Conservation (phyloP, 2,113 vertebrate genomes). For the Triplophysa tibetana region DNA sequence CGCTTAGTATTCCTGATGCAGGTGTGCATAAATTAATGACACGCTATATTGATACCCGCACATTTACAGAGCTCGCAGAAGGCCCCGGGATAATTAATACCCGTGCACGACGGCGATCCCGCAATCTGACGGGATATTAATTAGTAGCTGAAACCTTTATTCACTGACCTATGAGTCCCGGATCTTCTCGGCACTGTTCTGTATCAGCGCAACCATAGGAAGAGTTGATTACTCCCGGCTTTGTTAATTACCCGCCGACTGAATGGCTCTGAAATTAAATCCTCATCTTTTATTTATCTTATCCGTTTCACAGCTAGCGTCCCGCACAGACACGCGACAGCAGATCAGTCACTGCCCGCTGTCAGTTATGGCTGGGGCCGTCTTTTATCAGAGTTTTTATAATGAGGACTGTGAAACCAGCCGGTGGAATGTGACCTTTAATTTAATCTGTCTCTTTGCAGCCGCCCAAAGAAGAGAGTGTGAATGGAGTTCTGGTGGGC, state of each 20-base stretch:
- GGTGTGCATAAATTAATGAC: slow-evolving; percentile 47
- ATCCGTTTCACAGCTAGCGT: slow-evolving; percentile 29
- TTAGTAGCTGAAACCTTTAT: slow-evolving; percentile 58
- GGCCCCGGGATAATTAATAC: slow-evolving; percentile 56
- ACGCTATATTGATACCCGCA: slow-evolving; percentile 53
- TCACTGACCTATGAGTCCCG: slow-evolving; percentile 54
- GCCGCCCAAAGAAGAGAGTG: slow-evolving; percentile 80
- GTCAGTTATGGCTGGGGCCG: slow-evolving; percentile 10
- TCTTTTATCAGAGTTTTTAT: slow-evolving; percentile 30
- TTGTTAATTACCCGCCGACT: slow-evolving; percentile 55
- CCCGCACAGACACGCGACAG: neutral
- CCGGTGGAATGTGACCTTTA: slow-evolving; percentile 52
- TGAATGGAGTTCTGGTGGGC: slow-evolving; percentile 88
- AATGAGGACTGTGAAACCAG: slow-evolving; percentile 48
- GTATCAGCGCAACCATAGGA: slow-evolving; percentile 48
- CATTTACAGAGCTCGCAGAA: slow-evolving; percentile 45
- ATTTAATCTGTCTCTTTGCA: slow-evolving; percentile 62
- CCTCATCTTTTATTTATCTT: slow-evolving; percentile 56
- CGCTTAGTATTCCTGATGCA: slow-evolving; percentile 51
- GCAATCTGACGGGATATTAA: slow-evolving; percentile 57
- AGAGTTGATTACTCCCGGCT: slow-evolving; percentile 52
- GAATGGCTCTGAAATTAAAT: slow-evolving; percentile 48
- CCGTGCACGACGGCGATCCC: slow-evolving; percentile 43
- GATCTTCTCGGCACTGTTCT: slow-evolving; percentile 51
- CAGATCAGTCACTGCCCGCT: slow-evolving; percentile 21